Conservation (phyloP, 53 echinoderm and acorn worm genomes). For the Crossaster papposus region DNA sequence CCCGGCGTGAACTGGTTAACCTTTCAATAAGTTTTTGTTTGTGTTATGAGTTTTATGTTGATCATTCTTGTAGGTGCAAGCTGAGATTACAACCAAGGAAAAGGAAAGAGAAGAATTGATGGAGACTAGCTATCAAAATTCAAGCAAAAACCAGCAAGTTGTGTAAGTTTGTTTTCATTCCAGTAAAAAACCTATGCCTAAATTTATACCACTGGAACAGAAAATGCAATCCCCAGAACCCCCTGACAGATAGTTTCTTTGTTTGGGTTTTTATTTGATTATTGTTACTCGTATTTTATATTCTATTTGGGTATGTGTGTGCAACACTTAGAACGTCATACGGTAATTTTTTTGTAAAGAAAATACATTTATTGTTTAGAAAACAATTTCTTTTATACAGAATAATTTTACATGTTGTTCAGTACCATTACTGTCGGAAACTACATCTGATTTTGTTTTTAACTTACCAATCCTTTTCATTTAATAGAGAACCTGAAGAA, state of each 20-base stretch:
- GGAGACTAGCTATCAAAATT: conserved; percentile 84
- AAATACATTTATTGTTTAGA: no score
- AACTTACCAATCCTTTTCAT: not conserved
- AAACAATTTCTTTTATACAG: no score
- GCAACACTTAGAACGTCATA: no score
- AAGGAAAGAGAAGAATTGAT: conserved; percentile 88
- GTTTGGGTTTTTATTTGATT: not conserved
- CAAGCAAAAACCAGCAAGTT: conserved; percentile 37
- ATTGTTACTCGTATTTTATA: not conserved
- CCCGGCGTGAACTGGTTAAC: no score
- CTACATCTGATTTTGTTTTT: not conserved
- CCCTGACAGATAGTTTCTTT: no score
- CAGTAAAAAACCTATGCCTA: not conserved
- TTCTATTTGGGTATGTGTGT: no score
- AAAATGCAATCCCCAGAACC: no score
- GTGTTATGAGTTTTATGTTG: no score
- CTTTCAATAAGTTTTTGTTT: no score
- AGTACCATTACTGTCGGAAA: not conserved
- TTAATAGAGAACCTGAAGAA: conserved; percentile 80
- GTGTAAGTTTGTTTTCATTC: not conserved
- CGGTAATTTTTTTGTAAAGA: no score
- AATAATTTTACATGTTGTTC: not conserved
- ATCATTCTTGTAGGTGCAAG: conserved; percentile 77
- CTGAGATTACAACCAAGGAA: conserved; percentile 93
- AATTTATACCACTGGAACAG: no score